Percentiles rank a stretch among this genome's conserved stretches.
These are phyloP conservation scores for Erpobdella octoculata DNA, from an alignment of 2,888 invertebrate genomes.

Conservation along the genomic window DNA sequence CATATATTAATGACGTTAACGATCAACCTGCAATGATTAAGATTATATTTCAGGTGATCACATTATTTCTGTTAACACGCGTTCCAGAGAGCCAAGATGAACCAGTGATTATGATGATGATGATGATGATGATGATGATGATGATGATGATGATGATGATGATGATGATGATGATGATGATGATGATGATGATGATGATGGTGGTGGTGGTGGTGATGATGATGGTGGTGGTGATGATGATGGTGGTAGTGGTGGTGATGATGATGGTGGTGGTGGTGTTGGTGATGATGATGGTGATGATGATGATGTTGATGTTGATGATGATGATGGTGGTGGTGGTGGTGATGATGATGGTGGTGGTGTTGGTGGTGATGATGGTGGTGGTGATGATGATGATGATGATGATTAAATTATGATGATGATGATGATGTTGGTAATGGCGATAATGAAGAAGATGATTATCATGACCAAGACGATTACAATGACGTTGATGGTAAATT, in stretches of 20 bases:
- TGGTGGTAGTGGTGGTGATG: conserved; percentile 6
- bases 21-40: too few relatives aligned
- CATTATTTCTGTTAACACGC: not conserved
- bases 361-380: too few relatives aligned
- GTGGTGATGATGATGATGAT: too few relatives aligned
- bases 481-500: not conserved
- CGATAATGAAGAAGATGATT: too few relatives aligned
- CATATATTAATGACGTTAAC: too few relatives aligned
- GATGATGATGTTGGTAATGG: too few relatives aligned
- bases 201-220: conserved; percentile 5
- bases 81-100: not conserved
- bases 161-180: conserved; percentile 4
- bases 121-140: not conserved
- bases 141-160: conserved; percentile 10
- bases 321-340: not conserved
- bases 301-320: not conserved
- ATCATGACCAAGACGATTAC: too few relatives aligned
- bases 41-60: not conserved
- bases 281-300: not conserved
- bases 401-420: too few relatives aligned
- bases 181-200: conserved; percentile 14
- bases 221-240: not conserved
- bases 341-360: not conserved
- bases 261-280: not conserved
- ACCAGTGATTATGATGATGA: not conserved